A percentile compares a stretch with the other conserved stretches of the same genome.
These are phyloP conservation scores for Mixornis gularis DNA, from an alignment of 2,113 vertebrate species.

Conservation along the genomic window DNA sequence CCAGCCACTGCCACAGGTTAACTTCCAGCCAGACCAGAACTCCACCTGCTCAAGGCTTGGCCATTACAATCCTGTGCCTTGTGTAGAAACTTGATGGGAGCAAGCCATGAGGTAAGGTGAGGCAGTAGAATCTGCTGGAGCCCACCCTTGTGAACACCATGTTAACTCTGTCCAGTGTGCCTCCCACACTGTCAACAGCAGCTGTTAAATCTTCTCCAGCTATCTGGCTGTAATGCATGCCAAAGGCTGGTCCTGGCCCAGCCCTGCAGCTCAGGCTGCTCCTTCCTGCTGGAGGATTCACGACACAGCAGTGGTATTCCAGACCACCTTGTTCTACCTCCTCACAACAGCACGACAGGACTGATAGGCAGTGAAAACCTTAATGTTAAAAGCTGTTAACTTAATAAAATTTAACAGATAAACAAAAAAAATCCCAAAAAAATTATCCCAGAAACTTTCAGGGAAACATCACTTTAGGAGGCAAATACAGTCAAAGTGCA, in stretches of 20 bases:
- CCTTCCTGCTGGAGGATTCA: background rate
- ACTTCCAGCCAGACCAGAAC: background rate
- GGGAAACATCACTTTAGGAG: background rate
- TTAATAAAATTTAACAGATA: background rate
- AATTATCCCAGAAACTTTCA: background rate
- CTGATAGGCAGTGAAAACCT: background rate
- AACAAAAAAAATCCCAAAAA: background rate
- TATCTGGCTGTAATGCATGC: background rate
- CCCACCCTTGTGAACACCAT: background rate
- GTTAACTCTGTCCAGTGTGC: background rate
- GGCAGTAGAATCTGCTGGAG: background rate
- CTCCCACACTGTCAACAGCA: background rate
- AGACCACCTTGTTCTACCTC: background rate
- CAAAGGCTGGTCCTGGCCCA: background rate
- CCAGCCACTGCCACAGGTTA: background rate
- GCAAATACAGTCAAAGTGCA: background rate
- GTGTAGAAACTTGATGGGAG: background rate
- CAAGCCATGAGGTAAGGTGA: background rate
- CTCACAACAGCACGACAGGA: background rate
- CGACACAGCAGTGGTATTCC: background rate
- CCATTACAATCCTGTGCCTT: background rate
- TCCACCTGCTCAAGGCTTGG: background rate
- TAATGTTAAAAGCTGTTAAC: background rate
- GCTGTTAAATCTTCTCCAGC: background rate
- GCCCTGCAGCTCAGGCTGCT: background rate